These are phyloP conservation scores for Mesochorus sp. DNA, from an alignment of 2,888 invertebrate genomes.

Conservation along the genomic window DNA sequence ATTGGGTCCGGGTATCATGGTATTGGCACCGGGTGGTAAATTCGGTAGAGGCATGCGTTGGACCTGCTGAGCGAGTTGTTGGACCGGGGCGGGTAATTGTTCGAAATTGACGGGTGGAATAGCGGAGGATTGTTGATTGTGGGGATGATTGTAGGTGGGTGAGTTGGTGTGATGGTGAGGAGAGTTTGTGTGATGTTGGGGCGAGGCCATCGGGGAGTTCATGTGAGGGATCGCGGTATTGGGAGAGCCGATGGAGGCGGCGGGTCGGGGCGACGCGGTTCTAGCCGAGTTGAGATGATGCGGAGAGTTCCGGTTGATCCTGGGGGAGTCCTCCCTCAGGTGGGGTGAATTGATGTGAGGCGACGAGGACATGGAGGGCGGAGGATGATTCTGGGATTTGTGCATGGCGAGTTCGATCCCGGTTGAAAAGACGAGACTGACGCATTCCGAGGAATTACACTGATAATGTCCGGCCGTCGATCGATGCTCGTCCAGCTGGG, in stretches of 20 bases:
- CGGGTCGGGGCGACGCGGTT: constrained; percentile 70
- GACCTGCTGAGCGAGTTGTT: constrained; percentile 80
- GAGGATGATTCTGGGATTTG: constrained; percentile 77
- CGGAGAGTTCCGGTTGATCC: constrained; percentile 68
- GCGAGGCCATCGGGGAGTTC: constrained; percentile 74
- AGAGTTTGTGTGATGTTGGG: constrained; percentile 69
- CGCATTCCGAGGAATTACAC: constrained; percentile 80
- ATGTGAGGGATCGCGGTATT: constrained; percentile 64
- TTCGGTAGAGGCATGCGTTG: constrained; percentile 79
- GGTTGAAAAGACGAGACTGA: constrained; percentile 74
- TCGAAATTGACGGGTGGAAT: constrained; percentile 79
- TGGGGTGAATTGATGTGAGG: constrained; percentile 68
- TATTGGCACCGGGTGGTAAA: constrained; percentile 77
- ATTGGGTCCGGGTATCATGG: constrained; percentile 76
- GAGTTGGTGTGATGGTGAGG: constrained; percentile 70
- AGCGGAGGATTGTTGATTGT: constrained; percentile 64
- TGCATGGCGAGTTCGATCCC: constrained; percentile 75
- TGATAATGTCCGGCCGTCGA: constrained; percentile 85
- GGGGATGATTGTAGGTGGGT: constrained; percentile 69
- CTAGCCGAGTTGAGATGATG: constrained; percentile 44
- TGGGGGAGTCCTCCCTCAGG: constrained; percentile 70
- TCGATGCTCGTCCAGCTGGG: constrained; percentile 84
- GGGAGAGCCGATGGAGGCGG: constrained; percentile 68
- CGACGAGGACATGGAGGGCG: constrained; percentile 73
- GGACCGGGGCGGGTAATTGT: constrained; percentile 80